Base-by-base conservation (phyloP, 2,888 invertebrate species). In the Agelastica alni region DNA sequence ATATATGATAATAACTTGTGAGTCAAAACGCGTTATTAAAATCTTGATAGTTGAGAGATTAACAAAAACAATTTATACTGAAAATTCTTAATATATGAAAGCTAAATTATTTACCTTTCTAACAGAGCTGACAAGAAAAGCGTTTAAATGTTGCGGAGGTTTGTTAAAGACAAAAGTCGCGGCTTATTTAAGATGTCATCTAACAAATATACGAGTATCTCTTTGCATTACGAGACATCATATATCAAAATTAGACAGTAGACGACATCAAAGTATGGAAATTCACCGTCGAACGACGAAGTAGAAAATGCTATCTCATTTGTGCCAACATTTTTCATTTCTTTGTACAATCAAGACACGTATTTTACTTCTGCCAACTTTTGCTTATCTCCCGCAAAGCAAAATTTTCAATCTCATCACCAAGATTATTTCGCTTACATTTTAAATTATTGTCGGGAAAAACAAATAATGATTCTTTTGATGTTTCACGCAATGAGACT, bases 261-360 rank as follows among this genome's bases (percentile, higher is more conserved):
- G 31, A 36, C 9, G 39, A 30, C 39, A 48, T 39, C 48, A 48
- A 48, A 48, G 39, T 39, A 48, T 36, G 30, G 31, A 39, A 39
- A 37, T 47, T 47, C 17, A 22, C n/a, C 36, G 37, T 22, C 10
- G n/a, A 10, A 47, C 28, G 31, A 7, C 32, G 45, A 34, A 46
- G 45, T 20, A 22, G 31, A 31, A 48, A 48, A 48, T 48, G 30
- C 47, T 39, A 31, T 48, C 48, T 48, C 48, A 48, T 47, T 47
- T 37, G 37, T 28, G 47, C 17, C 22, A n/a, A 28, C 47, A 47
- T 48, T 39, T 48, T 39, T 48, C 48, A 48, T 48, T 48, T 48
- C 48, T 48, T 48, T 48, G 48, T 48, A 48, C 39, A 48, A 48
- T 48, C 48, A 48, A 31, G 39, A 48, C 48, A 39, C 48, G 39